These are phyloP conservation scores for Alcedo quadribrachys DNA, from an alignment of 2,797 vertebrate species.

Conservation along the genomic window DNA sequence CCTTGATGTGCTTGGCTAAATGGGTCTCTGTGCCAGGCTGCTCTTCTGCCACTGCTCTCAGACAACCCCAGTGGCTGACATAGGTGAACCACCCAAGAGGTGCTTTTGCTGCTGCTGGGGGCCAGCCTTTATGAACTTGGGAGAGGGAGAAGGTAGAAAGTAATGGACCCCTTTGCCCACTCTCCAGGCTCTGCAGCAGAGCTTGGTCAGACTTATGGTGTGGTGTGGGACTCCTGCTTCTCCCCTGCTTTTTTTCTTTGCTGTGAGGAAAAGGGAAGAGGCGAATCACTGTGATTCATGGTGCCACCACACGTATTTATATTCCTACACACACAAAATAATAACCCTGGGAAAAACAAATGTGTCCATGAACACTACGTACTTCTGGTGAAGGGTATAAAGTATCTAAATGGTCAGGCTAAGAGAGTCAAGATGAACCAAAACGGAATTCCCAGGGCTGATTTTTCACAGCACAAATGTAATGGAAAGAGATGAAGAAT, in stretches of 20 bases:
- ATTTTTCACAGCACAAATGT: neutral
- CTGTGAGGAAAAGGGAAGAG: neutral
- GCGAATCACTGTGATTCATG: too few species aligned
- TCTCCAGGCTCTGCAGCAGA: neutral
- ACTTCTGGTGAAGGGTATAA: neutral
- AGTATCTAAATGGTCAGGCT: neutral
- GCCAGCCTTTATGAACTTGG: neutral
- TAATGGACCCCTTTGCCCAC: neutral
- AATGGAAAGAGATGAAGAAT: neutral
- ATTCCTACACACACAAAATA: neutral
- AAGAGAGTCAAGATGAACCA: neutral
- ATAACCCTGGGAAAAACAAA: neutral
- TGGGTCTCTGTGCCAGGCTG: neutral
- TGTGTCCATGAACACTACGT: neutral
- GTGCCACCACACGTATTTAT: neutral
- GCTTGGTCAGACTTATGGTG: neutral
- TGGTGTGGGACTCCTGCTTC: neutral
- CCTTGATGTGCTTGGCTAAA: neutral
- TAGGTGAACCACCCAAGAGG: neutral
- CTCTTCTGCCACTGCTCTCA: neutral
- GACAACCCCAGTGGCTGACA: neutral
- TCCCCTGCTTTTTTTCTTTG: neutral
- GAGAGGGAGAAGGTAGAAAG: neutral
- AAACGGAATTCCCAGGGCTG: neutral
- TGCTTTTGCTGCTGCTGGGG: neutral